Conservation (phyloP, 2,888 invertebrate species). For the Electrophaes corylata region DNA sequence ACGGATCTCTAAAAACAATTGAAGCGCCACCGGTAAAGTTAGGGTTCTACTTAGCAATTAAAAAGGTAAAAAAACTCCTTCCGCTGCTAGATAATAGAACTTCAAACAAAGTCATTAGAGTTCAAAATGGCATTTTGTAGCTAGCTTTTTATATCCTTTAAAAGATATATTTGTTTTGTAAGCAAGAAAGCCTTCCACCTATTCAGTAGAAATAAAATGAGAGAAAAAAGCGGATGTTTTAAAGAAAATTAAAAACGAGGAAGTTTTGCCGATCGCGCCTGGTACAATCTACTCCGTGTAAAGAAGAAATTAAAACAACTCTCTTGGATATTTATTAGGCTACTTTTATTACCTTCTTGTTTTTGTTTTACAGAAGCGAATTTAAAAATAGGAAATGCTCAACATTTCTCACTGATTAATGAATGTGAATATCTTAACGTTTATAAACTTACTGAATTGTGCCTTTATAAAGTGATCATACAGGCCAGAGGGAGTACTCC, state of each 20-base stretch:
- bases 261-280: constrained; percentile 80
- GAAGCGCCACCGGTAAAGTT: constrained; percentile 53
- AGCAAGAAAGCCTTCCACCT: constrained; percentile 78
- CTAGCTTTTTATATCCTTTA: constrained; percentile 60
- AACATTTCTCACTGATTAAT: constrained; percentile 46
- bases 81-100: constrained; percentile 59
- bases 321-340: constrained; percentile 82
- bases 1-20: constrained; percentile 56
- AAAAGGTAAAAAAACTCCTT: constrained; percentile 62
- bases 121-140: constrained; percentile 54
- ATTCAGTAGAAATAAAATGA: constrained; percentile 78
- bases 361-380: constrained; percentile 65
- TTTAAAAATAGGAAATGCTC: constrained; percentile 60
- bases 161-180: constrained; percentile 72
- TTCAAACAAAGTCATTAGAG: constrained; percentile 57
- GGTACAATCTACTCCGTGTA: constrained; percentile 79
- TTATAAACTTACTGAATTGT: not conserved
- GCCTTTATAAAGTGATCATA: not conserved
- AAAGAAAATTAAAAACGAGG: constrained; percentile 84
- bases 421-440: constrained; percentile 36
- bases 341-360: constrained; percentile 71
- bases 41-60: constrained; percentile 71
- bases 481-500: no score
- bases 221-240: constrained; percentile 79
- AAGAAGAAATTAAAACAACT: constrained; percentile 83